A percentile compares a stretch with the other conserved stretches of the same genome.
These are phyloP conservation scores for Triplophysa bombifrons DNA, from an alignment of 2,797 vertebrate species.

Conservation along the genomic window DNA sequence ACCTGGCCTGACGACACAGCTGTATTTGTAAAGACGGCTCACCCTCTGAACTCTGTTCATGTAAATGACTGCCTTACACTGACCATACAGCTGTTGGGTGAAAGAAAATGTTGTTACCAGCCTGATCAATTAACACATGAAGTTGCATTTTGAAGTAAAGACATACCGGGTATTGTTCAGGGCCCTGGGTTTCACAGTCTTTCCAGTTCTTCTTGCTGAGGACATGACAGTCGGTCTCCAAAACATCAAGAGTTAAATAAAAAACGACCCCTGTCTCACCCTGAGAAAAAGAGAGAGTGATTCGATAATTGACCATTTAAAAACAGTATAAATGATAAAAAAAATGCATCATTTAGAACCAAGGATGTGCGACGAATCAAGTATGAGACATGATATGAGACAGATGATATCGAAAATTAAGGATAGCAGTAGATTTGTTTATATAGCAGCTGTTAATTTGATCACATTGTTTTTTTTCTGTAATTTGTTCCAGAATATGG, in stretches of 20 bases:
- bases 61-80: constrained; percentile 74
- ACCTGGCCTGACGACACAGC: constrained; percentile 75
- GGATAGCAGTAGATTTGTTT: too few relatives aligned
- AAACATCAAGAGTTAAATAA: constrained; percentile 75
- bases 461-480: too few relatives aligned
- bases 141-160: neutral
- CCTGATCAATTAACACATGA: neutral
- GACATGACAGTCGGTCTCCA: constrained; percentile 76
- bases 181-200: constrained; percentile 59
- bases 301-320: too few relatives aligned
- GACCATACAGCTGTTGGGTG: constrained; percentile 73
- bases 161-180: constrained; percentile 58
- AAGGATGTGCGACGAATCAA: neutral
- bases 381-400: too few relatives aligned
- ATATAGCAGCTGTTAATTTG: too few relatives aligned
- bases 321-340: neutral
- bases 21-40: constrained; percentile 74
- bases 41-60: constrained; percentile 69
- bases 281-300: constrained; percentile 21
- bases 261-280: constrained; percentile 55
- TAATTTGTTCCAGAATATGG: too few relatives aligned
- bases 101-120: constrained; percentile 10
- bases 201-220: constrained; percentile 67
- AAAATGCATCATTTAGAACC: neutral
- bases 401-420: too few relatives aligned